phyloP scores from a whole-genome alignment of 2,113 vertebrate genomes.

The Thinocorus orbignyianus region DNA sequence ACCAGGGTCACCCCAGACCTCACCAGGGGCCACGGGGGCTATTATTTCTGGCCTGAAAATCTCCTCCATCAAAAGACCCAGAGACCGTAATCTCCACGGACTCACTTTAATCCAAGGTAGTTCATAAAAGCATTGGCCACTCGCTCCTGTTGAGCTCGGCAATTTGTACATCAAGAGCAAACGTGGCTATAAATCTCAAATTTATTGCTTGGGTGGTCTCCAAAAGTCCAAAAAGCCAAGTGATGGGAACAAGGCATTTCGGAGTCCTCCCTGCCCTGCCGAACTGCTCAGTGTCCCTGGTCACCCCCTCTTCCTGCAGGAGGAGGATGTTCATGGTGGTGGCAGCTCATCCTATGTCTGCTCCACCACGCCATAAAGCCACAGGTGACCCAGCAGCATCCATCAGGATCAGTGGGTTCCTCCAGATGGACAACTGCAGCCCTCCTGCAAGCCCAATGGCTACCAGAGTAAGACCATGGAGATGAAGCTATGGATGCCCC shows the following conservation, averaged over 20 bases:
- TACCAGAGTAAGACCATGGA: background rate
- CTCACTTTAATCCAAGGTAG: background rate
- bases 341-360: background rate
- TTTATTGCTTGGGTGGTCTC: background rate
- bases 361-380: background rate
- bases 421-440: background rate
- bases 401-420: background rate
- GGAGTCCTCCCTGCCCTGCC: background rate
- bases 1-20: background rate
- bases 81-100: background rate
- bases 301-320: accelerated
- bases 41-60: background rate
- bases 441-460: background rate
- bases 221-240: background rate
- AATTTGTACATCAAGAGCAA: background rate
- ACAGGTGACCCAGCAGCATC: background rate
- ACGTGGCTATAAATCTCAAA: background rate
- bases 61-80: background rate
- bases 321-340: background rate
- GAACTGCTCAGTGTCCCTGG: accelerated
- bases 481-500: background rate
- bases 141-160: background rate
- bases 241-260: background rate
- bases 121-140: background rate
- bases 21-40: accelerated